Percentiles rank a stretch among this genome's conserved stretches.
Evolutionary conservation across 2,797 vertebrate genomes (phyloP).

Genomic region (Sebastes flavidus): DNA sequence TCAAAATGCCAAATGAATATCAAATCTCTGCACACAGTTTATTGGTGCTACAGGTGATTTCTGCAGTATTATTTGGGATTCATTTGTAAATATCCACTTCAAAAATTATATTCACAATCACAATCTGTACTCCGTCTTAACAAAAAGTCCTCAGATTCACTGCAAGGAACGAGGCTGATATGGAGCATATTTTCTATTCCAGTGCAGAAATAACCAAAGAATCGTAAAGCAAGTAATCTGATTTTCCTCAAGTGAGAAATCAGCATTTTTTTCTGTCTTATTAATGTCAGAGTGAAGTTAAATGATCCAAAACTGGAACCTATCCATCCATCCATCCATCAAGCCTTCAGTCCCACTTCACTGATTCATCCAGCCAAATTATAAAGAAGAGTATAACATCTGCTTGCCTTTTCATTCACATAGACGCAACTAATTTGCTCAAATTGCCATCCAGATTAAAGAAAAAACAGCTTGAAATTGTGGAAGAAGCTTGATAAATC

Average conservation of each 20-base stretch:
- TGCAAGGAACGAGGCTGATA: neutral
- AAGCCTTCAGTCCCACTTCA: neutral
- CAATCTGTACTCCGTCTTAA: neutral
- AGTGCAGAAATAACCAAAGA: neutral
- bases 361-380: neutral
- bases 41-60: slow-evolving; percentile 14
- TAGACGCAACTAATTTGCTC: neutral
- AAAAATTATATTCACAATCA: neutral
- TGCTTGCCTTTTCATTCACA: neutral
- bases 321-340: neutral
- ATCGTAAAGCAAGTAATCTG: neutral
- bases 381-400: neutral
- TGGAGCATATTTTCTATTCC: neutral
- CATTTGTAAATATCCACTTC: neutral
- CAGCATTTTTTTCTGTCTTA: neutral
- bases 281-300: neutral
- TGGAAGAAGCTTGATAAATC: neutral
- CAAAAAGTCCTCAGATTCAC: neutral
- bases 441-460: neutral
- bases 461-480: neutral
- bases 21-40: neutral
- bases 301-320: slow-evolving; percentile 4
- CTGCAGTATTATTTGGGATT: neutral
- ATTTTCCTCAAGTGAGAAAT: neutral
- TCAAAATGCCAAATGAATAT: neutral